Percentiles rank a stretch among this genome's conserved stretches.
Evolutionary conservation across 1,140 invertebrate genomes (phyloP).

Genomic region (Drosophila subpulchrella): DNA sequence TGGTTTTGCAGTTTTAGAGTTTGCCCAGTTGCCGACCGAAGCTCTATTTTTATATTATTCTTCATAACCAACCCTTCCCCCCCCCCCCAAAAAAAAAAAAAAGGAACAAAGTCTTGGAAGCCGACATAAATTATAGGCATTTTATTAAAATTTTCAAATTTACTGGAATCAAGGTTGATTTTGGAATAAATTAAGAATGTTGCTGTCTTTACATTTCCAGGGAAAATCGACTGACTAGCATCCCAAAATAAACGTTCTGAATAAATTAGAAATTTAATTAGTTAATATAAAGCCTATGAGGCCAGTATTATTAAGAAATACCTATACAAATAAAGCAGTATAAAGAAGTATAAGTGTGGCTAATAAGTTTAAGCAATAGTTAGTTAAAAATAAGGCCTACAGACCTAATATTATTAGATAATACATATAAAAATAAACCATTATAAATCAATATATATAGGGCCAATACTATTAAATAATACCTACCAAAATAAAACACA

Average conservation of each 20-base stretch:
- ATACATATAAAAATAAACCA: no score
- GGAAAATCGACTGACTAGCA: no score
- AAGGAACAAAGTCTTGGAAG: neutral
- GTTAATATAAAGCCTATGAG: no score
- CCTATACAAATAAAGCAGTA: no score
- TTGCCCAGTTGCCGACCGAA: constrained; percentile 21
- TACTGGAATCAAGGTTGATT: neutral
- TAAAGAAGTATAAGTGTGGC: no score
- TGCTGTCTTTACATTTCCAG: neutral
- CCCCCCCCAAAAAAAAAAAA: neutral
- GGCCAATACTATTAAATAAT: no score
- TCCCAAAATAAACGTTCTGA: neutral
- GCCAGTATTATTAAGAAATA: no score
- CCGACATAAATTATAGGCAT: neutral
- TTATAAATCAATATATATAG: no score
- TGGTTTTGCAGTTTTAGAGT: constrained; percentile 31
- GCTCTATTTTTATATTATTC: constrained; percentile 5
- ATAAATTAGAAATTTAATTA: neutral
- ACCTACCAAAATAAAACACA: no score
- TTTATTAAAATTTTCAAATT: neutral
- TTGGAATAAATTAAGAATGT: neutral
- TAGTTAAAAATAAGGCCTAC: no score
- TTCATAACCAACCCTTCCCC: neutral
- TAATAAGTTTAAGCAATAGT: no score
- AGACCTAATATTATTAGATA: no score